Conservation (phyloP, 1,140 invertebrate genomes). For the Caenorhabditis briggsae region DNA sequence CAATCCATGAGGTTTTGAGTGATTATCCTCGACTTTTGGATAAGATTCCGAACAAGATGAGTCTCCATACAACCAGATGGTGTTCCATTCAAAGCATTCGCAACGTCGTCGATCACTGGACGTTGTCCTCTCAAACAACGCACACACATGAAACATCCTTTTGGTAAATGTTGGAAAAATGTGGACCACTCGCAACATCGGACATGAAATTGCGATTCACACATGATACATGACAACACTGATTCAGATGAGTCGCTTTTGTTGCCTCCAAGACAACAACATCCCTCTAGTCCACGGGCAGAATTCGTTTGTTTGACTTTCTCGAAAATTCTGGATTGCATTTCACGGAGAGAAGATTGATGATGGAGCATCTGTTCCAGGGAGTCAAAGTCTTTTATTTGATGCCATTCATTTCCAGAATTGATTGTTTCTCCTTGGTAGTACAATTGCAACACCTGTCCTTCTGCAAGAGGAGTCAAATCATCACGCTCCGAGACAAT, state of each 20-base stretch:
- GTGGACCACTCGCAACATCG: conserved; percentile 58
- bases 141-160: conserved; percentile 60
- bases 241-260: not conserved
- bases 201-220: conserved; percentile 53
- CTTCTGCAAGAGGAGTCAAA: conserved; percentile 57
- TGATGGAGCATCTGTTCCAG: conserved; percentile 41
- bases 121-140: conserved; percentile 67
- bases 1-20: conserved; percentile 63
- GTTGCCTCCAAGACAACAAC: not conserved
- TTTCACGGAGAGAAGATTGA: conserved; percentile 41
- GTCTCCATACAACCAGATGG: not conserved
- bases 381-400: conserved; percentile 43
- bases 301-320: conserved; percentile 14
- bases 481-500: conserved; percentile 61
- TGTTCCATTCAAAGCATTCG: conserved; percentile 13
- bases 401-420: conserved; percentile 25
- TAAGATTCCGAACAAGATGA: conserved; percentile 44
- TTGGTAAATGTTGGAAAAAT: conserved; percentile 54
- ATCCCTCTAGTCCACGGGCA: not conserved
- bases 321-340: conserved; percentile 48
- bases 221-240: conserved; percentile 39
- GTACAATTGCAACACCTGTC: conserved; percentile 31
- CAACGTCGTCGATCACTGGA: conserved; percentile 56
- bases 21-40: not conserved
- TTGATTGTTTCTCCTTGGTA: not conserved